Percentiles rank a stretch among this genome's conserved stretches.
phyloP scores from a whole-genome alignment of 2,113 vertebrate genomes.

The Pseudopodoces humilis region DNA sequence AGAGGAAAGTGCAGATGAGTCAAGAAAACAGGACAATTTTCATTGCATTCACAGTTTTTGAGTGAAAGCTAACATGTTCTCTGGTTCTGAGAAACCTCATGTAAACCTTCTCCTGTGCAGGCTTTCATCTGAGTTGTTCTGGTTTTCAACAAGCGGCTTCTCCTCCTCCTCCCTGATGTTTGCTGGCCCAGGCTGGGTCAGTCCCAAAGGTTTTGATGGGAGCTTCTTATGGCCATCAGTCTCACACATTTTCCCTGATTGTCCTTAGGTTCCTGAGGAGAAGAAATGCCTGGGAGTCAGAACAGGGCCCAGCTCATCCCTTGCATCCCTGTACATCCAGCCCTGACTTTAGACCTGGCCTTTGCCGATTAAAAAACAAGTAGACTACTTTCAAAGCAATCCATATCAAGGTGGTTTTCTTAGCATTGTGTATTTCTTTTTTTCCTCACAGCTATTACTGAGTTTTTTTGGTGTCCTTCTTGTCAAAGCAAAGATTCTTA shows the following conservation, averaged over 20 bases:
- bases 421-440: not conserved
- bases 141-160: not conserved
- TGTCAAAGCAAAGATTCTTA: not conserved
- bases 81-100: not conserved
- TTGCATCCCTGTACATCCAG: not conserved
- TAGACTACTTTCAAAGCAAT: not conserved
- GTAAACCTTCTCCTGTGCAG: not conserved
- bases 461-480: fast-evolving
- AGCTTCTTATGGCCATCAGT: not conserved
- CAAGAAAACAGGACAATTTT: constrained; percentile 37
- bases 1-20: not conserved
- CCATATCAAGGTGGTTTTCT: not conserved
- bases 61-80: not conserved
- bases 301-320: not conserved
- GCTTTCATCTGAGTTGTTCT: not conserved
- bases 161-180: not conserved
- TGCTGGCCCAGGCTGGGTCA: not conserved
- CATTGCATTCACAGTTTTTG: not conserved
- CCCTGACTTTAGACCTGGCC: not conserved
- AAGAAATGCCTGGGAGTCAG: not conserved
- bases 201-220: not conserved
- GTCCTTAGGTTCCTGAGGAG: not conserved
- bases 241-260: not conserved
- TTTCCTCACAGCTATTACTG: not conserved
- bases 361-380: not conserved